These are phyloP conservation scores for Jaculus jaculus DNA, from an alignment of 2,113 vertebrate species.

Conservation along the genomic window DNA sequence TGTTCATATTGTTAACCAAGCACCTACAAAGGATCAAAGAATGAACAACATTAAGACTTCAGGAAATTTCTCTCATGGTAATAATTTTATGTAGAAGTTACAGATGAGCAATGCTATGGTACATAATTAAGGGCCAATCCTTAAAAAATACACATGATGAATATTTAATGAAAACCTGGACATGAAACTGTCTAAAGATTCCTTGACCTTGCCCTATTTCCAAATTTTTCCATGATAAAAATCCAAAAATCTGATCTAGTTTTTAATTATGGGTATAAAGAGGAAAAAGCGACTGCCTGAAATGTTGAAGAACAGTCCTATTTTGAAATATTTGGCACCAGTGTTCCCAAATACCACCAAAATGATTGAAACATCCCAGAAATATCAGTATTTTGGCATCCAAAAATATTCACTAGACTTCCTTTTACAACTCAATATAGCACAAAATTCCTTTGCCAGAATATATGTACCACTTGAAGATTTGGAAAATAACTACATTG, in stretches of 20 bases:
- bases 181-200: background rate
- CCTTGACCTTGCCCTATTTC: background rate
- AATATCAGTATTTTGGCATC: background rate
- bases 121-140: background rate
- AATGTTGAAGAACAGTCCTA: background rate
- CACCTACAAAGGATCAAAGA: background rate
- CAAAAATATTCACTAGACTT: constrained; percentile 1
- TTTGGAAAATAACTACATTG: constrained; percentile 31
- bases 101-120: background rate
- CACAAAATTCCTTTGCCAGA: constrained; percentile 16
- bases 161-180: background rate
- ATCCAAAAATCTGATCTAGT: background rate
- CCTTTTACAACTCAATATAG: background rate
- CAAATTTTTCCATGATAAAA: constrained; percentile 17
- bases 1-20: constrained; percentile 19
- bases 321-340: constrained; percentile 44
- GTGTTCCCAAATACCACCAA: background rate
- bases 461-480: background rate
- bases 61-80: background rate
- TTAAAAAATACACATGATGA: background rate
- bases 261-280: background rate
- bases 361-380: constrained; percentile 34
- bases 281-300: background rate
- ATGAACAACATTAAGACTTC: constrained; percentile 5
- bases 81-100: background rate